Evolutionary conservation across 1,140 invertebrate genomes (phyloP).

Genomic region (Teleopsis dalmanni): DNA sequence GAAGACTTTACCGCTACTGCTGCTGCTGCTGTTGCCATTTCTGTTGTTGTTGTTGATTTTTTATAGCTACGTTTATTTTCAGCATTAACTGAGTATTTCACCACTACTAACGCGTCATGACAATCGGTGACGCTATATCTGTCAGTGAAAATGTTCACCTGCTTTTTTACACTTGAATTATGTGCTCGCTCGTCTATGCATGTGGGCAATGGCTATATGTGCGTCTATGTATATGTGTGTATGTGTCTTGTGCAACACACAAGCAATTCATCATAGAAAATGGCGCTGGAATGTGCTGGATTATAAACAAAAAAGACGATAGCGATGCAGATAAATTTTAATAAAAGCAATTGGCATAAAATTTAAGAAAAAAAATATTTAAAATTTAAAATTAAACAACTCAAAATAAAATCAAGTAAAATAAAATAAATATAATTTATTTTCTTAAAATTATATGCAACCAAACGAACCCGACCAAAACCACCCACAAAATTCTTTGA

Average conservation of each 20-base stretch:
- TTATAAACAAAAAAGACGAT: not conserved
- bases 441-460: too few species aligned
- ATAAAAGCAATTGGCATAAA: too few species aligned
- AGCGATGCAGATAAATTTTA: not conserved
- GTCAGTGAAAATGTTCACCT: conserved; percentile 2
- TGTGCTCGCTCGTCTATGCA: not conserved
- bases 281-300: too few species aligned
- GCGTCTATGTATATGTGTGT: not conserved
- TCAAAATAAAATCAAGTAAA: too few species aligned
- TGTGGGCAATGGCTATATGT: not conserved
- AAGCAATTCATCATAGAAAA: conserved; percentile 45
- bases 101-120: conserved; percentile 3
- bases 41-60: not conserved
- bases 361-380: too few species aligned
- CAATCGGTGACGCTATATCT: not conserved
- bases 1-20: too few species aligned
- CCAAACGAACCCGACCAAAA: too few species aligned
- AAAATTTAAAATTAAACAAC: too few species aligned
- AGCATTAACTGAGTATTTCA: conserved; percentile 2
- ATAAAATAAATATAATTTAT: too few species aligned
- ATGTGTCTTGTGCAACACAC: conserved; percentile 18
- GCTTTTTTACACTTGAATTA: conserved; percentile 4
- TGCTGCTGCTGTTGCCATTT: not conserved
- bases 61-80: too few species aligned
- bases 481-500: too few species aligned